These are phyloP conservation scores for Nyleta sp. DNA, from an alignment of 2,888 invertebrate species.

Conservation along the genomic window DNA sequence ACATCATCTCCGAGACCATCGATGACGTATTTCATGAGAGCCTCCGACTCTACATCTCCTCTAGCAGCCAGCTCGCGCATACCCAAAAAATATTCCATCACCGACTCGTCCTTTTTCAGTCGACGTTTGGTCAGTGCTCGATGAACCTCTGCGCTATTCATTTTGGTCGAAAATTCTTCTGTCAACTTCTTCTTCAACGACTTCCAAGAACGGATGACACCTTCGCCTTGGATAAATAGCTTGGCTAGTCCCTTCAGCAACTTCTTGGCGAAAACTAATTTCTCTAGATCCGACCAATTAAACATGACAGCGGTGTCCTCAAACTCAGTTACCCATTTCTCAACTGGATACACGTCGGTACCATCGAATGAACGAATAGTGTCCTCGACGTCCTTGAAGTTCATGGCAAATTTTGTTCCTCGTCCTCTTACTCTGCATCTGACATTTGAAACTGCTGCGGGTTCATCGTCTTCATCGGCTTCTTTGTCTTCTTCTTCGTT, in stretches of 20 bases:
- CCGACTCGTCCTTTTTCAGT: slow-evolving; percentile 13
- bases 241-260: slow-evolving; percentile 36
- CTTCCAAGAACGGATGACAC: slow-evolving; percentile 15
- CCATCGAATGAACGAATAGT: slow-evolving; percentile 27
- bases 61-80: slow-evolving; percentile 42
- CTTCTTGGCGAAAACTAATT: slow-evolving; percentile 29
- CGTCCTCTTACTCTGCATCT: neutral
- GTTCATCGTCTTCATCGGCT: no score
- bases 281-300: slow-evolving; percentile 40
- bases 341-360: slow-evolving; percentile 15
- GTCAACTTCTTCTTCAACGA: neutral
- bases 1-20: slow-evolving; percentile 5
- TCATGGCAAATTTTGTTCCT: neutral
- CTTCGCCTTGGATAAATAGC: slow-evolving; percentile 21
- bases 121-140: neutral
- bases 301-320: slow-evolving; percentile 36
- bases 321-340: slow-evolving; percentile 22
- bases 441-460: no score
- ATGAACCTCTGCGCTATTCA: slow-evolving; percentile 21
- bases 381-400: slow-evolving; percentile 21
- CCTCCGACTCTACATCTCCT: slow-evolving; percentile 27
- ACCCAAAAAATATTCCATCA: slow-evolving; percentile 39
- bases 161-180: slow-evolving; percentile 17
- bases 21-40: slow-evolving; percentile 42
- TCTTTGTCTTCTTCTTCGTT: no score